Percentiles rank a stretch among this genome's conserved stretches.
Evolutionary conservation across 2,797 vertebrate genomes (phyloP).

Genomic region (Onychomys leucogaster): DNA sequence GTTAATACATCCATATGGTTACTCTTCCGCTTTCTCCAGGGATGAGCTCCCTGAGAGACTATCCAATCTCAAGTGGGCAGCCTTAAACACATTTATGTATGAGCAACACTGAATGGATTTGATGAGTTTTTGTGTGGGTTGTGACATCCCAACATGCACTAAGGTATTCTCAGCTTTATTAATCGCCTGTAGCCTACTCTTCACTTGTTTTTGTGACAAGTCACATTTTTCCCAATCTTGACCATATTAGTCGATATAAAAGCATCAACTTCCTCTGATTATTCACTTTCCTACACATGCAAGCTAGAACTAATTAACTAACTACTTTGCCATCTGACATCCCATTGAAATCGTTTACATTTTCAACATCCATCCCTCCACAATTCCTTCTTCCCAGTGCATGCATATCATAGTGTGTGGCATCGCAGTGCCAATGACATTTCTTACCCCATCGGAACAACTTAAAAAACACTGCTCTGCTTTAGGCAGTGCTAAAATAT

Average conservation of each 20-base stretch:
- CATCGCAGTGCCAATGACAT: neutral
- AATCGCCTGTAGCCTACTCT: neutral
- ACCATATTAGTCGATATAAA: neutral
- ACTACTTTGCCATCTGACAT: neutral
- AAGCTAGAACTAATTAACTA: neutral
- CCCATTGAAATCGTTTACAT: neutral
- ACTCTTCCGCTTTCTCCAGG: neutral
- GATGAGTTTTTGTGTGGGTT: no score
- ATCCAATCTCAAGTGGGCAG: neutral
- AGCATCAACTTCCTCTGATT: slow-evolving; percentile 3
- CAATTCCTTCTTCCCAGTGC: neutral
- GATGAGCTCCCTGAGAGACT: neutral
- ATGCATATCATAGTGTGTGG: neutral
- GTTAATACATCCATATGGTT: neutral
- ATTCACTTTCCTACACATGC: neutral
- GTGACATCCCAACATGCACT: neutral
- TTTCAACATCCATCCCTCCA: neutral
- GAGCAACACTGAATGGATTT: neutral
- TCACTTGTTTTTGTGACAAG: neutral
- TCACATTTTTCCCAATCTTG: neutral
- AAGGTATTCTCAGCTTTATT: neutral
- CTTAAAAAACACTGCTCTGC: neutral
- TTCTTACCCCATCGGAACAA: neutral
- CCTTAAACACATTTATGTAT: neutral
- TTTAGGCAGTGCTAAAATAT: neutral